A percentile compares a stretch with the other conserved stretches of the same genome.
Evolutionary conservation across 2,888 invertebrate species (phyloP).

Genomic region (Drosophila pseudotakahashii): DNA sequence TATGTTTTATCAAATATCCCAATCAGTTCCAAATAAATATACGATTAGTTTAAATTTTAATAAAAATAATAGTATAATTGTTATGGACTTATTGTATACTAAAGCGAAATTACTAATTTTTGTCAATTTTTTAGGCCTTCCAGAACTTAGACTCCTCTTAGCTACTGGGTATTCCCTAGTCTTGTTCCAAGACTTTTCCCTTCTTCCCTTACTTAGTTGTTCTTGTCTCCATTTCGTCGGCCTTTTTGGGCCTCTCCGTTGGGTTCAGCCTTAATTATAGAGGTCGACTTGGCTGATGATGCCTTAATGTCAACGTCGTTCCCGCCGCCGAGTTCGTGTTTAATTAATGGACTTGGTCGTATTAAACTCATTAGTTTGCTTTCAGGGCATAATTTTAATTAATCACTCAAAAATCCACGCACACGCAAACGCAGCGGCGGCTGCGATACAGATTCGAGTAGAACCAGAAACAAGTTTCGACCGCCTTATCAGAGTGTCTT

Average conservation of each 20-base stretch:
- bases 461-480: slow-evolving; percentile 39
- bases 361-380: slow-evolving; percentile 81
- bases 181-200: too few relatives aligned
- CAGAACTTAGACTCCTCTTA: not conserved
- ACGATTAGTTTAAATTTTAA: too few relatives aligned
- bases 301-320: slow-evolving; percentile 64
- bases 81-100: too few relatives aligned
- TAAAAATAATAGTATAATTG: too few relatives aligned
- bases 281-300: slow-evolving; percentile 61
- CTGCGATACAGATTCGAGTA: slow-evolving; percentile 38
- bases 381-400: slow-evolving; percentile 77
- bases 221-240: slow-evolving; percentile 26
- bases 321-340: slow-evolving; percentile 23
- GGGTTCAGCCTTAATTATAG: slow-evolving; percentile 75
- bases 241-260: slow-evolving; percentile 42
- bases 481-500: slow-evolving; percentile 56
- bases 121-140: not conserved
- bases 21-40: too few relatives aligned
- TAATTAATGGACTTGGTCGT: slow-evolving; percentile 76
- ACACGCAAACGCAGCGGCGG: slow-evolving; percentile 21
- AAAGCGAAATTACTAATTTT: too few relatives aligned
- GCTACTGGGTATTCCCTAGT: not conserved
- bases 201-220: slow-evolving; percentile 4
- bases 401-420: slow-evolving; percentile 76
- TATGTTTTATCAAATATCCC: too few relatives aligned